phyloP scores from a whole-genome alignment of 2,888 invertebrate genomes.

The Cenopis cana region DNA sequence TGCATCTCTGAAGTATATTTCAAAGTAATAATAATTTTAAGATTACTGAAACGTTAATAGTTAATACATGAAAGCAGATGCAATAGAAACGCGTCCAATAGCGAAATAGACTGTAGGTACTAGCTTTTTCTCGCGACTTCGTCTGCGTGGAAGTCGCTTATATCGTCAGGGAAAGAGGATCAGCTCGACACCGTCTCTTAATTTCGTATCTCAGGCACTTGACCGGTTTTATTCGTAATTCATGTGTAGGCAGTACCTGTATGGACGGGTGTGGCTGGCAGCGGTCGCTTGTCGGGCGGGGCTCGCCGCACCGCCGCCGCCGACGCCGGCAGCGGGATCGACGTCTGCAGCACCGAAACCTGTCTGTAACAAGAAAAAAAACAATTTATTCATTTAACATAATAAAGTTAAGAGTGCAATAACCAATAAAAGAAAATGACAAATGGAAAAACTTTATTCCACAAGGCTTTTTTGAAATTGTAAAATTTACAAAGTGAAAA shows the following conservation, averaged over 20 bases:
- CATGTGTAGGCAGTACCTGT: slow-evolving; percentile 57
- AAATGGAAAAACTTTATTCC: no score
- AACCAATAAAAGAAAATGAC: no score
- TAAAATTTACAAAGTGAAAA: no score
- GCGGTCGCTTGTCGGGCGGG: slow-evolving; percentile 92
- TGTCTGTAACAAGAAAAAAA: slow-evolving; percentile 83
- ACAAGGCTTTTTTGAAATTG: no score
- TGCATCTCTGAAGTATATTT: not conserved
- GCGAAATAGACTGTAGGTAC: no score
- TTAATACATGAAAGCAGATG: not conserved
- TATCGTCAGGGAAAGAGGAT: no score
- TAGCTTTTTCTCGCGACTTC: no score
- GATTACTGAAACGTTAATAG: not conserved
- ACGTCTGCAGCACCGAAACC: slow-evolving; percentile 89
- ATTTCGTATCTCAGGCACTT: no score
- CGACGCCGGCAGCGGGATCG: slow-evolving; percentile 92
- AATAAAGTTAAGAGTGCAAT: no score
- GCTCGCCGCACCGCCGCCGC: slow-evolving; percentile 91
- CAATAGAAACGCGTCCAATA: not conserved
- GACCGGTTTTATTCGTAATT: not conserved
- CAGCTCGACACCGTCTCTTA: no score
- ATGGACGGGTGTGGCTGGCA: slow-evolving; percentile 88
- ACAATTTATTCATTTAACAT: no score
- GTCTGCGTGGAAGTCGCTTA: no score
- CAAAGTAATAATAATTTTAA: not conserved